phyloP scores from a whole-genome alignment of 2,113 vertebrate genomes.

The Gnathonemus longibarbis region DNA sequence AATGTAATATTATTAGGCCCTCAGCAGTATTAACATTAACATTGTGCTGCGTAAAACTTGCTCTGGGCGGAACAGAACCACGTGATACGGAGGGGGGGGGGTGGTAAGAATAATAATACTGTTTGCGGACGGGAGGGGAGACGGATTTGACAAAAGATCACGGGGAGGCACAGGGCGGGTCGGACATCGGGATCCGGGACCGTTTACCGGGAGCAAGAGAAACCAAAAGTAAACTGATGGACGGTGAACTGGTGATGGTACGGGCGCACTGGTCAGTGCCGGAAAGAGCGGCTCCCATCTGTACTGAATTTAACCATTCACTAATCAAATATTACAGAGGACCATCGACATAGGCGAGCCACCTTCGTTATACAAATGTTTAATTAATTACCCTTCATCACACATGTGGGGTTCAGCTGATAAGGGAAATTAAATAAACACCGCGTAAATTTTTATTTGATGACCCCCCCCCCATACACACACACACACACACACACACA shows the following conservation, averaged over 20 bases:
- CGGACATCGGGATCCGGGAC: background rate
- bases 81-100: background rate
- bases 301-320: background rate
- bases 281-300: background rate
- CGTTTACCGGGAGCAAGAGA: background rate
- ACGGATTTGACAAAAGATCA: background rate
- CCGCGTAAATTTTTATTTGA: background rate
- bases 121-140: background rate
- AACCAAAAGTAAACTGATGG: background rate
- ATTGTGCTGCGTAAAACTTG: background rate
- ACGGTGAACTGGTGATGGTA: no score
- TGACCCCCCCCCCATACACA: background rate
- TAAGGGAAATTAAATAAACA: background rate
- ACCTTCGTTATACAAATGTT: background rate
- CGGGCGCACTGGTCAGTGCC: no score
- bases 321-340: background rate
- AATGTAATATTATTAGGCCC: background rate
- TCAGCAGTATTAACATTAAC: background rate
- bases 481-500: background rate
- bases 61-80: background rate
- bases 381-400: background rate
- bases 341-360: background rate
- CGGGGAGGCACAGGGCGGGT: background rate
- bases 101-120: background rate
- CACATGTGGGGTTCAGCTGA: background rate